These are phyloP conservation scores for Sthenelais limicola DNA, from an alignment of 2,888 invertebrate species.

Conservation along the genomic window DNA sequence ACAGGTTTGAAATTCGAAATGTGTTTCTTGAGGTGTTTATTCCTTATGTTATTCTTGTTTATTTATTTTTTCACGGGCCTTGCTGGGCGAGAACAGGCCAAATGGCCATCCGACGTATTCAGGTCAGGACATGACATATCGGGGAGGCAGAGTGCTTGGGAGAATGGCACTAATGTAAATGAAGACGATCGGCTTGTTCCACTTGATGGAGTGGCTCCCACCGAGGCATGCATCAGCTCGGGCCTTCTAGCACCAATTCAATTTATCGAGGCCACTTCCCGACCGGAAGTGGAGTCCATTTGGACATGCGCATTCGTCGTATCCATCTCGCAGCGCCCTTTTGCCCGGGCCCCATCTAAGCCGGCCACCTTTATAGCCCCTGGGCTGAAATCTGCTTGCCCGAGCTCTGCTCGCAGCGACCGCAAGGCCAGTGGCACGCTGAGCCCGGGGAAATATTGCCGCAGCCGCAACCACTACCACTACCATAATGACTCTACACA, in stretches of 20 bases:
- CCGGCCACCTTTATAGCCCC: not conserved
- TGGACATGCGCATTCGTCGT: slow-evolving; percentile 35
- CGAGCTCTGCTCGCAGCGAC: not conserved
- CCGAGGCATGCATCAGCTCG: not conserved
- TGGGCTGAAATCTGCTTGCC: not conserved
- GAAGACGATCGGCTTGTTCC: slow-evolving; percentile 36
- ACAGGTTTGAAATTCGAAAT: too few species aligned
- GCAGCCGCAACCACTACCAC: too few species aligned
- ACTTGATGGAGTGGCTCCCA: slow-evolving; percentile 23
- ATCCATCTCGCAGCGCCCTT: slow-evolving; percentile 32
- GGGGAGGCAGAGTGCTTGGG: slow-evolving; percentile 1
- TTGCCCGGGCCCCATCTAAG: slow-evolving; percentile 4
- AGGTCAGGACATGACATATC: slow-evolving; percentile 30
- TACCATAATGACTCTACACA: slow-evolving; percentile 26
- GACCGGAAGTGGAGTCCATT: slow-evolving; percentile 40
- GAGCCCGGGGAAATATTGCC: too few species aligned
- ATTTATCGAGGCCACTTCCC: slow-evolving; percentile 36
- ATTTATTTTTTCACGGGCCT: too few species aligned
- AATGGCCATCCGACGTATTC: slow-evolving; percentile 1
- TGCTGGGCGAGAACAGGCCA: too few species aligned
- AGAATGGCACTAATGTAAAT: slow-evolving; percentile 40
- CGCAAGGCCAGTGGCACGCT: too few species aligned
- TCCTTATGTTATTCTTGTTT: too few species aligned
- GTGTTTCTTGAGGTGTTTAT: too few species aligned
- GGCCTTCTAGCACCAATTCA: slow-evolving; percentile 37